Conservation (phyloP, 1,140 invertebrate genomes). For the Lysiphlebus fabarum region DNA sequence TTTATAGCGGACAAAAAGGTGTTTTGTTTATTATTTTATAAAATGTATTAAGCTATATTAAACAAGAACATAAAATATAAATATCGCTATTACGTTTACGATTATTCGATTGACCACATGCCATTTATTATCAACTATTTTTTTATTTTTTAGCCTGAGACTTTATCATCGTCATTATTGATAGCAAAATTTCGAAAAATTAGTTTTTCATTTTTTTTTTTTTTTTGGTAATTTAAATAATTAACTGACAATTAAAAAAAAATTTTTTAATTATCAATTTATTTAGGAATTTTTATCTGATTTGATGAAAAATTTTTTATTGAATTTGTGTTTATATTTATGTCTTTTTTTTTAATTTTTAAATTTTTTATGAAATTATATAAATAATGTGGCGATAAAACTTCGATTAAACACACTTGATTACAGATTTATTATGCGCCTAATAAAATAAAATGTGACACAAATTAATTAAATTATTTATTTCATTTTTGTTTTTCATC, state of each 20-base stretch:
- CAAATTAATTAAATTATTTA: not conserved
- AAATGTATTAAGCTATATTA: constrained; percentile 33
- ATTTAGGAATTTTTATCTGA: no score
- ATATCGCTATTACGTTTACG: constrained; percentile 42
- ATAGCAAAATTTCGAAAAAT: constrained; percentile 18
- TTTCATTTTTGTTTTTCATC: not conserved
- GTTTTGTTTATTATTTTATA: constrained; percentile 40
- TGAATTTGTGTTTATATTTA: no score
- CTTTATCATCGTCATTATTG: constrained; percentile 10
- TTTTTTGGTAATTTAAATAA: not conserved
- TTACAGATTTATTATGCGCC: constrained; percentile 13
- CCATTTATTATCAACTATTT: not conserved
- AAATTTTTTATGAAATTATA: not conserved
- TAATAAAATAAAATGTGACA: constrained; percentile 9
- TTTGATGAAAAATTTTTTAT: no score
- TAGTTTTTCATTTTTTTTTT: constrained; percentile 9
- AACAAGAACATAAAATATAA: constrained; percentile 39
- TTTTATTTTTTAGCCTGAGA: constrained; percentile 11
- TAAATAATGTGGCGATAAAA: constrained; percentile 19
- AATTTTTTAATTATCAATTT: not conserved
- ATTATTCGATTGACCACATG: constrained; percentile 27
- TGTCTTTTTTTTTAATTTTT: constrained; percentile 7
- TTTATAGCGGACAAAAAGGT: constrained; percentile 38
- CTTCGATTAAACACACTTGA: constrained; percentile 24
- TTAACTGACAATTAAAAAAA: constrained; percentile 29